Evolutionary conservation across 2,113 vertebrate species (phyloP).

Genomic region (Nansenia antarctica): DNA sequence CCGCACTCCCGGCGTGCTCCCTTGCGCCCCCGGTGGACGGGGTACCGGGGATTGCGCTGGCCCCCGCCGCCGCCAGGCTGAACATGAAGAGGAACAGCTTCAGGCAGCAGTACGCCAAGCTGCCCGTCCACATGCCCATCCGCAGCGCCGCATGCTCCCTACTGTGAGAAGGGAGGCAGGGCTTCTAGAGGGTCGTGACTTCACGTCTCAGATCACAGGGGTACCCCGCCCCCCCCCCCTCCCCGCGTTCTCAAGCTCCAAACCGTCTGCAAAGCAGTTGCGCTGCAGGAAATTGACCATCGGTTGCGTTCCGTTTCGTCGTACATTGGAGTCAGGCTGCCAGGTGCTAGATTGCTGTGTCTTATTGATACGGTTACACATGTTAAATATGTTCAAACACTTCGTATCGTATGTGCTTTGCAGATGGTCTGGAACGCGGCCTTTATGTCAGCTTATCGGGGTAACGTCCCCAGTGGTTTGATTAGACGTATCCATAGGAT

Average conservation of each 20-base stretch:
- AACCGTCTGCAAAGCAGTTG: too few species aligned
- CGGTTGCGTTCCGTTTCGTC: too few species aligned
- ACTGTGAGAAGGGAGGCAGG: slow-evolving; percentile 49
- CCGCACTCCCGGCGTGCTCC: too few species aligned
- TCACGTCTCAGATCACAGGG: neutral
- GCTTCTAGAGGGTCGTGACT: neutral
- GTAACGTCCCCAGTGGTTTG: neutral
- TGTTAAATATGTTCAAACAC: neutral
- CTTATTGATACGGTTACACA: too few species aligned
- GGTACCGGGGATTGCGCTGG: slow-evolving; percentile 25
- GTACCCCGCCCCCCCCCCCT: neutral
- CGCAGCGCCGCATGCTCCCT: slow-evolving; percentile 66
- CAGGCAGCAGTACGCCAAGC: slow-evolving; percentile 64
- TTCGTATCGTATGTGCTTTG: neutral
- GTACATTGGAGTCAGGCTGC: too few species aligned
- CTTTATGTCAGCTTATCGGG: too few species aligned
- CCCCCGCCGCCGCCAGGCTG: slow-evolving; percentile 51
- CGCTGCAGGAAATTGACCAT: too few species aligned
- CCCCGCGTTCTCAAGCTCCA: too few species aligned
- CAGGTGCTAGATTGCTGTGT: too few species aligned
- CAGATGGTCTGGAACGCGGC: too few species aligned
- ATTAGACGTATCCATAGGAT: neutral
- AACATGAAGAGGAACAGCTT: slow-evolving; percentile 67
- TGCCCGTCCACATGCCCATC: slow-evolving; percentile 67
- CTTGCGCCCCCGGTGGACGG: slow-evolving; percentile 29